Conservation (phyloP, 2,113 vertebrate genomes). For the Ariopsis seemanni region DNA sequence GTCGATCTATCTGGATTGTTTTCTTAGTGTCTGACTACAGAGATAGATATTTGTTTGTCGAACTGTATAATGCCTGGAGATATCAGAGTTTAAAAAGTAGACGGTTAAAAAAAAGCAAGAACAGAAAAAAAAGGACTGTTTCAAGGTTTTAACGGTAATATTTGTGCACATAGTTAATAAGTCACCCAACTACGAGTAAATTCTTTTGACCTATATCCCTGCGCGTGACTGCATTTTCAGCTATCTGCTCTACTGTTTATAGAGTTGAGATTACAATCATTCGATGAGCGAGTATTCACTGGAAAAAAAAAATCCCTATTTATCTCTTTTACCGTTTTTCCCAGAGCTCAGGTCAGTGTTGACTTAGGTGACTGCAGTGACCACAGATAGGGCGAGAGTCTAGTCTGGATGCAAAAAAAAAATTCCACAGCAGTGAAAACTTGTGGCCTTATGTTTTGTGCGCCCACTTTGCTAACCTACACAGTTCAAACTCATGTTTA, state of each 20-base stretch:
- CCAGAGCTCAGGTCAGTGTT: constrained; percentile 66
- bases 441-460: constrained; percentile 56
- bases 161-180: constrained; percentile 37
- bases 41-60: too few species aligned
- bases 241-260: constrained; percentile 29
- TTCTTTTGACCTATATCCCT: background rate
- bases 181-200: background rate
- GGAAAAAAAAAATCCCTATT: constrained; percentile 36
- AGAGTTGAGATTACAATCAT: constrained; percentile 31
- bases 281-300: constrained; percentile 2
- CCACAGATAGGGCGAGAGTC: constrained; percentile 69
- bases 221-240: background rate
- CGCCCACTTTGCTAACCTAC: constrained; percentile 27
- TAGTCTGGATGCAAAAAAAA: constrained; percentile 53
- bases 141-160: constrained; percentile 1
- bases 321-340: constrained; percentile 58
- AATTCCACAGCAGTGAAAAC: constrained; percentile 51
- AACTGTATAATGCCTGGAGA: background rate
- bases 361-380: constrained; percentile 71
- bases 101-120: constrained; percentile 14
- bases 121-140: constrained; percentile 7
- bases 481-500: background rate
- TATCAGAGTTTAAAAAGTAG: background rate
- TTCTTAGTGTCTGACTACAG: too few species aligned
- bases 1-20: background rate